Conservation (phyloP, 2,888 invertebrate genomes). For the Leucania comma region DNA sequence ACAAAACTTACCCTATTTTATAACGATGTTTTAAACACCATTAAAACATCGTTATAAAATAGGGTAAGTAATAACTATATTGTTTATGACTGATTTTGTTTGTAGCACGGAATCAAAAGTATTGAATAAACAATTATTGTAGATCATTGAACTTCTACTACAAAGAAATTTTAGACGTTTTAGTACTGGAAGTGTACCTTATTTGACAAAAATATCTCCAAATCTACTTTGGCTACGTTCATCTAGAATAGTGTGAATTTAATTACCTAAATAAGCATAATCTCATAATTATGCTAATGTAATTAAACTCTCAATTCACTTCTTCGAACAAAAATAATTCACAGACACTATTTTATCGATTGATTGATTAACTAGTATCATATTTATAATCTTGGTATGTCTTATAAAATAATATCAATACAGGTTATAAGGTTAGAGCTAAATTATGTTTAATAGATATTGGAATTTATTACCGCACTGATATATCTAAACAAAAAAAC, state of each 20-base stretch:
- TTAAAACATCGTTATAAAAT: too few species aligned
- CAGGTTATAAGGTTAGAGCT: constrained; percentile 52
- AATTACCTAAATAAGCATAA: constrained; percentile 13
- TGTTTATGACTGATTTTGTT: too few species aligned
- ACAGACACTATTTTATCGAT: constrained; percentile 31
- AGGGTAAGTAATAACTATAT: too few species aligned
- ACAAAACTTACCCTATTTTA: too few species aligned
- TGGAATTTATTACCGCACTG: constrained; percentile 51
- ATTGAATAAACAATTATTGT: too few species aligned
- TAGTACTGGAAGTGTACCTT: too few species aligned
- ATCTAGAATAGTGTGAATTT: not conserved
- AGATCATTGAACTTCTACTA: not conserved
- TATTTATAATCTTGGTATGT: constrained; percentile 35
- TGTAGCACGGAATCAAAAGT: too few species aligned
- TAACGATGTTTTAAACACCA: too few species aligned
- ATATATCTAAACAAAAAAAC: constrained; percentile 55
- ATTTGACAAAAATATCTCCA: too few species aligned
- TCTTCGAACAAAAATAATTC: constrained; percentile 15
- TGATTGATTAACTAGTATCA: constrained; percentile 38
- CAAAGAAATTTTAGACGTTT: not conserved
- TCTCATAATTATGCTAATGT: too few species aligned
- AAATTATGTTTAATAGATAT: constrained; percentile 56
- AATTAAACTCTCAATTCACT: constrained; percentile 13
- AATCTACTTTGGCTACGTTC: not conserved
- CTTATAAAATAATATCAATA: constrained; percentile 34